Conservation (phyloP, 2,797 vertebrate species). For the Nannoperca obscura region DNA sequence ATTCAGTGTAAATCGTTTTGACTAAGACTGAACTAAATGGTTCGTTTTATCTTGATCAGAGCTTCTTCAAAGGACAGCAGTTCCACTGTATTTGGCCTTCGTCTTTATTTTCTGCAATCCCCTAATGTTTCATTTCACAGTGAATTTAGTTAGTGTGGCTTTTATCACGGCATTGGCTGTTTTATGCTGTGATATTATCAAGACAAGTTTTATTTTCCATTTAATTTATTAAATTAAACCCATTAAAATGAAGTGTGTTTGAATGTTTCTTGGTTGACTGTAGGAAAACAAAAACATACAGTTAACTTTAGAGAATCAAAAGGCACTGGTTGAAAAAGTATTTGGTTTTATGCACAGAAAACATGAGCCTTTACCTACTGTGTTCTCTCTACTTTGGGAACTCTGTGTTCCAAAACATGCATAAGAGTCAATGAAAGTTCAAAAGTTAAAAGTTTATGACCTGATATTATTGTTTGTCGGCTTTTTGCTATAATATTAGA, state of each 20-base stretch:
- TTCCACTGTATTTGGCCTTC: conserved; percentile 5
- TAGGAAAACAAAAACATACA: background rate
- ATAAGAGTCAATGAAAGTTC: conserved; percentile 11
- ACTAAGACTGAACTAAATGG: conserved; percentile 26
- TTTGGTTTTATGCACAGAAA: background rate
- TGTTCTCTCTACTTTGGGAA: background rate
- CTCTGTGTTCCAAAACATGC: background rate
- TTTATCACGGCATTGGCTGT: background rate
- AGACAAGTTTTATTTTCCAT: conserved; percentile 1
- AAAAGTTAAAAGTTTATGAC: conserved; percentile 1
- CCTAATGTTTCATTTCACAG: conserved; percentile 7
- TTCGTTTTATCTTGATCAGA: conserved; percentile 42
- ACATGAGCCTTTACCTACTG: background rate
- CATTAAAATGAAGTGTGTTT: too few relatives aligned
- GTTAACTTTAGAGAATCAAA: background rate
- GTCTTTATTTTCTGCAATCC: conserved; percentile 12
- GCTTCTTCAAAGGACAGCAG: conserved; percentile 28
- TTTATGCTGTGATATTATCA: background rate
- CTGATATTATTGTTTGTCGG: background rate
- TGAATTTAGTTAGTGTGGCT: background rate
- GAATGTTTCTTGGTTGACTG: background rate
- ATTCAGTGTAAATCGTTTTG: conserved; percentile 23
- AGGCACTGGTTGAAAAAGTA: background rate
- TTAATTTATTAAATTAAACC: background rate
- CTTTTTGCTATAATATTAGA: conserved; percentile 8